Percentiles rank a stretch among this genome's conserved stretches.
phyloP scores from a whole-genome alignment of 2,113 vertebrate genomes.

The Centropus unirufus region DNA sequence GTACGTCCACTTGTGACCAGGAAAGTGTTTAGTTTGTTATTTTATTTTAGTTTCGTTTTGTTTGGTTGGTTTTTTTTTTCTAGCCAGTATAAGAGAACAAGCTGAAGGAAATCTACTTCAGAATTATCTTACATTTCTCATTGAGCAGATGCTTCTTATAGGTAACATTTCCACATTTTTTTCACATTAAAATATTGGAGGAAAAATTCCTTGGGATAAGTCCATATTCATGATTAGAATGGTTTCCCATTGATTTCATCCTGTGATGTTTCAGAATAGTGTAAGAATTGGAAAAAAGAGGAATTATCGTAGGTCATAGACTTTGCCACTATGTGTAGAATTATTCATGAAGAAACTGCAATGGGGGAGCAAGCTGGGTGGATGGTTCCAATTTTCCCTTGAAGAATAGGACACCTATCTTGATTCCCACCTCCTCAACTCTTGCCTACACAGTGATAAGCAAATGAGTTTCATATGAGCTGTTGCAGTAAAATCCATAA shows the following conservation, averaged over 20 bases:
- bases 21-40: not conserved
- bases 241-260: not conserved
- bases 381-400: not conserved
- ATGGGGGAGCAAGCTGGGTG: not conserved
- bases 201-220: not conserved
- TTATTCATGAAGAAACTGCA: not conserved
- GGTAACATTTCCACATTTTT: not conserved
- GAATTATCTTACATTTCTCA: not conserved
- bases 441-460: constrained; percentile 30
- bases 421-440: constrained; percentile 20
- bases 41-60: too few relatives aligned
- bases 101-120: not conserved
- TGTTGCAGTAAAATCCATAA: not conserved
- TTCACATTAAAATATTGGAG: not conserved
- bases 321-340: not conserved
- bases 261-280: not conserved
- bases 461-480: not conserved
- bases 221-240: not conserved
- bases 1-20: not conserved
- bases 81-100: not conserved
- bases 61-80: not conserved
- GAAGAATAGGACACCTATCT: not conserved
- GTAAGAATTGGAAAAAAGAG: not conserved
- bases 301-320: not conserved
- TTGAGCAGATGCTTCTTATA: not conserved